Base-by-base conservation (phyloP, 2,888 invertebrate genomes). In the Drosophila emarginata region DNA sequence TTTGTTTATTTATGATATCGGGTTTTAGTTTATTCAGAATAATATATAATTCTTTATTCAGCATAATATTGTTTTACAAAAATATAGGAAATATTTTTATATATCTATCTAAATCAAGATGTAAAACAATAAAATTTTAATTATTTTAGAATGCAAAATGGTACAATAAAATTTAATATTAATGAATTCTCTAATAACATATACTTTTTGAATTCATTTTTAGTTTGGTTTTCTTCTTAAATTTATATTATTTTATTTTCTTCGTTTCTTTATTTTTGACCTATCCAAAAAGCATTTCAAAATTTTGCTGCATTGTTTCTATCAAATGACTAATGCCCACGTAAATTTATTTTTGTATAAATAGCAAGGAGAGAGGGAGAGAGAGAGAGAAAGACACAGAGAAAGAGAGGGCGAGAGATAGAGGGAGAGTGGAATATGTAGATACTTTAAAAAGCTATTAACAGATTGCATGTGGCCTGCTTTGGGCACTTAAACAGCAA, bases 281-380 rank as follows among this genome's bases (percentile, higher is more conserved):
- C 79, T 81, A 78, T 61, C 45, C 53, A 23, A 23, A 39, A 26
- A 45, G 45, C 40, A 39, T 26, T 53, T 53, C n/a, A 11, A 28
- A 26, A n/a, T 37, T 77, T 61, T 64, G 59, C 62, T 64, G 61
- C 61, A 56, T 53, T 56, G 50, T 67, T 67, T 45, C 45, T 21
- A 21, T 65, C 56, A 56, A 67, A 72, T 77, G 78, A 78, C 74
- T 78, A 74, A 78, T 80, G 80, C 69, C 77, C 51, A 74, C 59
- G 56, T 36, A 18, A 36, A 36, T 54, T 65, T 58, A 68, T 68
- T 68, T 61, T 45, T 1, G 45, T 45, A 26, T 26, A 26, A 28
- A 28, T 15, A 28, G 23, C 26, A 28, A n/a, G 12, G 4, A 12
- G 4, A n/a, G 52, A 23, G 26, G 26, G 26, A 26, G 26, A 53